These are phyloP conservation scores for Zaprionus gabonicus DNA, from an alignment of 1,140 invertebrate genomes.

Conservation along the genomic window DNA sequence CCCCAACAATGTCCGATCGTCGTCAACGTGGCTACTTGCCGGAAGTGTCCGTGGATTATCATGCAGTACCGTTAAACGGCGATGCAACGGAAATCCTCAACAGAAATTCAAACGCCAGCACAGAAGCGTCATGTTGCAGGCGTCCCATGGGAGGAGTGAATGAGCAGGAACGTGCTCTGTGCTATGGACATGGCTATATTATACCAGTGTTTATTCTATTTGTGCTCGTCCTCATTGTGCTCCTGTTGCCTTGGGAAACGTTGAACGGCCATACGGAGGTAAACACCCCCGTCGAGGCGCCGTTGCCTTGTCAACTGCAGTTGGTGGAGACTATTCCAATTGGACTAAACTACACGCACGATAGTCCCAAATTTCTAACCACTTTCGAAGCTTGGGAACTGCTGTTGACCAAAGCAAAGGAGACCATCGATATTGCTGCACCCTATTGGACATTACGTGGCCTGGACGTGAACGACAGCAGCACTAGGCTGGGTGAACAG, in stretches of 20 bases:
- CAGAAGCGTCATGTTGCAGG: slow-evolving; percentile 56
- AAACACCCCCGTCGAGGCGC: slow-evolving; percentile 51
- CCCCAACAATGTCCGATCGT: slow-evolving; percentile 58
- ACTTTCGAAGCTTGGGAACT: slow-evolving; percentile 92
- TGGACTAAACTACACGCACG: slow-evolving; percentile 90
- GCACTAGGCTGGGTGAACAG: slow-evolving; percentile 88
- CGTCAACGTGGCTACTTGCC: slow-evolving; percentile 40
- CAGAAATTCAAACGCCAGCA: slow-evolving; percentile 40
- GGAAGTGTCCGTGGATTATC: slow-evolving; percentile 65
- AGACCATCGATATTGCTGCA: slow-evolving; percentile 91
- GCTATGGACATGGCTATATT: slow-evolving; percentile 62
- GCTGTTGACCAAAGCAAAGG: slow-evolving; percentile 90
- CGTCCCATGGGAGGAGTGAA: slow-evolving; percentile 32
- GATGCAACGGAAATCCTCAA: slow-evolving; percentile 39
- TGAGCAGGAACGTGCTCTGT: slow-evolving; percentile 30
- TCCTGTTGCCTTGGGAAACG: slow-evolving; percentile 71
- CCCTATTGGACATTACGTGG: slow-evolving; percentile 95
- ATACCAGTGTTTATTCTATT: slow-evolving; percentile 68
- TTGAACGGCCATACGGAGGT: slow-evolving; percentile 44
- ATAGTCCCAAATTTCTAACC: slow-evolving; percentile 87
- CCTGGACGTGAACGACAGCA: slow-evolving; percentile 90
- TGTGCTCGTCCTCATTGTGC: slow-evolving; percentile 66
- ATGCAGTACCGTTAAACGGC: slow-evolving; percentile 50
- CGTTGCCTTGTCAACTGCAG: slow-evolving; percentile 85
- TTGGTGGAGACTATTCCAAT: slow-evolving; percentile 96